phyloP scores from a whole-genome alignment of 2,797 vertebrate species.

The Etheostoma perlongum region DNA sequence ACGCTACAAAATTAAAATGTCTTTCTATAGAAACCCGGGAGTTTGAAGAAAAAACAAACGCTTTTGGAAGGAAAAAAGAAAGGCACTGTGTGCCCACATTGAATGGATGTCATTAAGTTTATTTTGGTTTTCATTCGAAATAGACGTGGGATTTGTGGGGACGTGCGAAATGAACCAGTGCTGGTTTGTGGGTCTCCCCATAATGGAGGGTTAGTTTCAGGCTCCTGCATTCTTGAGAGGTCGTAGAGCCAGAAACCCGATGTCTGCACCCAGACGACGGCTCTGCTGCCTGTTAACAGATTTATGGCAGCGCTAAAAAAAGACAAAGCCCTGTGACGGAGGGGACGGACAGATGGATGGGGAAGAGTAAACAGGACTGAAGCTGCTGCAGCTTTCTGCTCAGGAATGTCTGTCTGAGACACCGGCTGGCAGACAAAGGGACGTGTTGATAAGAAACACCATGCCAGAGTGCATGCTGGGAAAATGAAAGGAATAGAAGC shows the following conservation, averaged over 20 bases:
- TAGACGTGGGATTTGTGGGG: slow-evolving; percentile 84
- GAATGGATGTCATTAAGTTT: slow-evolving; percentile 87
- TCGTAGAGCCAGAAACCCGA: slow-evolving; percentile 83
- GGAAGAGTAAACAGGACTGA: slow-evolving; percentile 77
- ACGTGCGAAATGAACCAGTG: slow-evolving; percentile 77
- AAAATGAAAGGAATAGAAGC: slow-evolving; percentile 58
- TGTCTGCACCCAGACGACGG: slow-evolving; percentile 79
- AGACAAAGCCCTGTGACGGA: slow-evolving; percentile 78
- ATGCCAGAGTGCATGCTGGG: slow-evolving; percentile 68
- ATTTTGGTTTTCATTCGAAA: slow-evolving; percentile 88
- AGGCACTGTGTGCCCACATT: slow-evolving; percentile 76
- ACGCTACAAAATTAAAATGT: slow-evolving; percentile 72
- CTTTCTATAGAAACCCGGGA: slow-evolving; percentile 78
- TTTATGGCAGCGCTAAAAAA: slow-evolving; percentile 86
- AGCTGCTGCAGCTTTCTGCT: slow-evolving; percentile 71
- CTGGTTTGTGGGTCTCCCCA: slow-evolving; percentile 81
- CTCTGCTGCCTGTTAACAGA: slow-evolving; percentile 85
- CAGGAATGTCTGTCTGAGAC: slow-evolving; percentile 80
- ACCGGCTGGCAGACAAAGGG: slow-evolving; percentile 78
- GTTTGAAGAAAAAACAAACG: slow-evolving; percentile 75
- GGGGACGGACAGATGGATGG: slow-evolving; percentile 75
- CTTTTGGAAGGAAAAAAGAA: slow-evolving; percentile 60
- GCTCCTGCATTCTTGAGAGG: slow-evolving; percentile 81
- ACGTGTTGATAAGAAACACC: slow-evolving; percentile 76
- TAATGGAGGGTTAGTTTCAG: slow-evolving; percentile 85